Evolutionary conservation across 2,113 vertebrate species (phyloP).

Genomic region (Meleagris gallopavo): DNA sequence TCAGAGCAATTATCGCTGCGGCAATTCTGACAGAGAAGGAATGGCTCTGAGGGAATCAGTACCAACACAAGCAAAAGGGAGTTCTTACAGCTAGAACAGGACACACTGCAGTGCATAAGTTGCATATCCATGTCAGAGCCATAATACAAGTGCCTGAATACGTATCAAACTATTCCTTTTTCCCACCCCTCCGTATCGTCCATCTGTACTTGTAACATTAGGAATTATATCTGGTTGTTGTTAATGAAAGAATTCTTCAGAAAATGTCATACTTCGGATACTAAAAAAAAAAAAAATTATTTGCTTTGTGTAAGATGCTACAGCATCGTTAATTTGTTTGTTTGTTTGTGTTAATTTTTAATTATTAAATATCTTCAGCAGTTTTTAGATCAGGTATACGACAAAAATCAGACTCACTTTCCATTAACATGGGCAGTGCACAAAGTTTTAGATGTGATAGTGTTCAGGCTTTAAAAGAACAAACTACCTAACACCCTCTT

Average conservation of each 20-base stretch:
- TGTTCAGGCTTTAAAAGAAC: neutral
- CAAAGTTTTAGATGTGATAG: neutral
- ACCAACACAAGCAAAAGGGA: conserved; percentile 41
- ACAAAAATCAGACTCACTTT: neutral
- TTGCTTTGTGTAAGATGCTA: neutral
- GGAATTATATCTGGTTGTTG: neutral
- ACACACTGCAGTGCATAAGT: conserved; percentile 4
- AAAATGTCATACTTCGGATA: neutral
- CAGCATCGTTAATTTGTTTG: too few species aligned
- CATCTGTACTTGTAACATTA: neutral
- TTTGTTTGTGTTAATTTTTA: too few species aligned
- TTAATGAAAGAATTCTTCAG: neutral
- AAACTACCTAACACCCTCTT: neutral
- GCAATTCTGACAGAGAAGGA: conserved; percentile 37
- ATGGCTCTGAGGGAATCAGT: conserved; percentile 56
- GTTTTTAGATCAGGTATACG: neutral
- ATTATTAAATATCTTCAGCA: neutral
- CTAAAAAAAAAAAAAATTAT: neutral
- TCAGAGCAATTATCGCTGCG: neutral
- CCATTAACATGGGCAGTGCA: neutral
- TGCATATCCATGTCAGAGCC: neutral
- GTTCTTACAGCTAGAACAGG: conserved; percentile 31
- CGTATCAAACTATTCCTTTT: neutral
- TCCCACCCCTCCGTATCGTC: neutral
- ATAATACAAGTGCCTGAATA: neutral